Evolutionary conservation across 2,113 vertebrate genomes (phyloP).

Genomic region (Neolamprologus variostigma): DNA sequence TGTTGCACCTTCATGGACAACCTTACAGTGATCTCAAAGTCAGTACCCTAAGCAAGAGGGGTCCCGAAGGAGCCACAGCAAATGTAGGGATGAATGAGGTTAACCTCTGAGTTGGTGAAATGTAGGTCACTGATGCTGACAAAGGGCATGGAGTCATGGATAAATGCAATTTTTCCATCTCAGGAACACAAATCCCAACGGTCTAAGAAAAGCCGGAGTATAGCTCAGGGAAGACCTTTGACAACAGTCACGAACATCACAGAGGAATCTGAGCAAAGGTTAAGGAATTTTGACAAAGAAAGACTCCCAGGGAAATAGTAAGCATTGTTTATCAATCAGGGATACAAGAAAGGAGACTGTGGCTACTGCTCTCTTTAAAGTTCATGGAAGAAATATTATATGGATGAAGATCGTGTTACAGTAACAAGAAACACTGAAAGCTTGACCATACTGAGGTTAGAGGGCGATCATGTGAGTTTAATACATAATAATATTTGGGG

Average conservation of each 20-base stretch:
- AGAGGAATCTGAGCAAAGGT: background rate
- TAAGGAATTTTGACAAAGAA: background rate
- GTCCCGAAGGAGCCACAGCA: background rate
- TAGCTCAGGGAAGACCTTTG: background rate
- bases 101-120: background rate
- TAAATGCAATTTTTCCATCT: background rate
- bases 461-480: background rate
- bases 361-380: background rate
- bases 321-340: background rate
- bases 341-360: background rate
- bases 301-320: background rate
- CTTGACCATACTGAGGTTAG: background rate
- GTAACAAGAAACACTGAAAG: background rate
- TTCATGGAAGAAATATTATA: background rate
- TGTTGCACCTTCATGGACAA: background rate
- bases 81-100: background rate
- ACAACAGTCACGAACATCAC: background rate
- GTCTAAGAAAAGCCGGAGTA: background rate
- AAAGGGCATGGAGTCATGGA: background rate
- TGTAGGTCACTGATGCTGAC: background rate
- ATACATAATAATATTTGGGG: background rate
- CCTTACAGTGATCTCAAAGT: background rate
- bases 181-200: background rate
- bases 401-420: background rate
- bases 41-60: background rate